Conservation (phyloP, 2,797 vertebrate genomes). For the Pterois miles region DNA sequence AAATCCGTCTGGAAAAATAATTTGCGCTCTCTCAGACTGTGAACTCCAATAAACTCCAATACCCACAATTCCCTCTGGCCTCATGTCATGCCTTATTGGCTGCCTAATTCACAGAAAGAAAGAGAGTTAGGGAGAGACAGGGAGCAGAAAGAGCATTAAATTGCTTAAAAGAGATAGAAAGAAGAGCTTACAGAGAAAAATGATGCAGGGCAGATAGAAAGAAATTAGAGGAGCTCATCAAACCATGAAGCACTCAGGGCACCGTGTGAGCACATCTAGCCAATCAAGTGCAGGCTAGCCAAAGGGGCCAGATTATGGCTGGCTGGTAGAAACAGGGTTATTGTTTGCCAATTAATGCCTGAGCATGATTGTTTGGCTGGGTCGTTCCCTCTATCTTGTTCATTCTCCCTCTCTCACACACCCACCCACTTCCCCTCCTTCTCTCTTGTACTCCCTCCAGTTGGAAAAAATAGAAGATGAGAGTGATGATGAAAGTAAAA, state of each 20-base stretch:
- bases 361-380: slow-evolving; percentile 51
- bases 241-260: slow-evolving; percentile 64
- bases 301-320: slow-evolving; percentile 64
- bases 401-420: slow-evolving; percentile 16
- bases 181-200: slow-evolving; percentile 45
- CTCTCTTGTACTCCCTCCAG: slow-evolving; percentile 4
- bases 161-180: slow-evolving; percentile 53
- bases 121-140: slow-evolving; percentile 35
- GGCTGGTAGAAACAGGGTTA: slow-evolving; percentile 68
- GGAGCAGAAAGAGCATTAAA: slow-evolving; percentile 57
- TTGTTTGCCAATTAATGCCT: slow-evolving; percentile 71
- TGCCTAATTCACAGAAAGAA: slow-evolving; percentile 72
- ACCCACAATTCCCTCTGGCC: slow-evolving; percentile 71
- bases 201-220: slow-evolving; percentile 55
- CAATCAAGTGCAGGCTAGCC: slow-evolving; percentile 61
- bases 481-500: slow-evolving; percentile 31
- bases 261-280: slow-evolving; percentile 62
- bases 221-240: slow-evolving; percentile 70
- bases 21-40: slow-evolving; percentile 43
- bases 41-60: slow-evolving; percentile 66
- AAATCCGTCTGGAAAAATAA: slow-evolving; percentile 36
- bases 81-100: slow-evolving; percentile 74
- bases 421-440: slow-evolving; percentile 1
- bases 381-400: slow-evolving; percentile 29
- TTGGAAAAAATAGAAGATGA: slow-evolving; percentile 21